Conservation (phyloP, 1,140 invertebrate species). For the Atta texana region DNA sequence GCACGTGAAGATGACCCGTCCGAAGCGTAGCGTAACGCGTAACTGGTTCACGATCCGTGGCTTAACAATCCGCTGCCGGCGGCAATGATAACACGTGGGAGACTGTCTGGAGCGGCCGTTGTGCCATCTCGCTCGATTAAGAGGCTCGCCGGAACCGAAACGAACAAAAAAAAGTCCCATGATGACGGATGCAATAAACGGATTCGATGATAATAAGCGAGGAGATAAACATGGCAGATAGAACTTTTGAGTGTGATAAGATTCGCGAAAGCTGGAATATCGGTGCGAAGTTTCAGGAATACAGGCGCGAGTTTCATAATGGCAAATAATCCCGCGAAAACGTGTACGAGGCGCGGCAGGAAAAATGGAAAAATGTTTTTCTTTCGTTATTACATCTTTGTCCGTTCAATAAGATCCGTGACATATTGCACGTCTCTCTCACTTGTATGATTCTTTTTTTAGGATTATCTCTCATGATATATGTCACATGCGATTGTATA, state of each 20-base stretch:
- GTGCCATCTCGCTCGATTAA: neutral
- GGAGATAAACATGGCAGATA: neutral
- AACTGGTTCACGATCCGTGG: slow-evolving; percentile 38
- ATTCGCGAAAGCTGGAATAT: neutral
- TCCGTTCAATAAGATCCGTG: neutral
- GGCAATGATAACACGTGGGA: slow-evolving; percentile 56
- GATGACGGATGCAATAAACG: neutral
- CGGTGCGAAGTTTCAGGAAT: neutral
- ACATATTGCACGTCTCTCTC: neutral
- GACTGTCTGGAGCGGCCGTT: slow-evolving; percentile 39
- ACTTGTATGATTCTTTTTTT: neutral
- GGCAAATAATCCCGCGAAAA: neutral
- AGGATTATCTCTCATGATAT: slow-evolving; percentile 3
- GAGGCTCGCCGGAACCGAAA: neutral
- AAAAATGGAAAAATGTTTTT: neutral
- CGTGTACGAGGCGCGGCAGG: neutral
- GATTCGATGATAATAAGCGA: neutral
- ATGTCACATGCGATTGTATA: neutral
- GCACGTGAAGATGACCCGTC: slow-evolving; percentile 48
- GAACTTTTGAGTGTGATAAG: neutral
- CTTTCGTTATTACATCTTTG: neutral
- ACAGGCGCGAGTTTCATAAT: neutral
- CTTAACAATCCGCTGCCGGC: slow-evolving; percentile 44
- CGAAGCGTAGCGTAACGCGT: slow-evolving; percentile 11
- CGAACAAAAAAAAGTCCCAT: neutral